These are phyloP conservation scores for Scolanthus callimorphus DNA, from an alignment of 92 coral and sea anemone genomes.

Conservation along the genomic window DNA sequence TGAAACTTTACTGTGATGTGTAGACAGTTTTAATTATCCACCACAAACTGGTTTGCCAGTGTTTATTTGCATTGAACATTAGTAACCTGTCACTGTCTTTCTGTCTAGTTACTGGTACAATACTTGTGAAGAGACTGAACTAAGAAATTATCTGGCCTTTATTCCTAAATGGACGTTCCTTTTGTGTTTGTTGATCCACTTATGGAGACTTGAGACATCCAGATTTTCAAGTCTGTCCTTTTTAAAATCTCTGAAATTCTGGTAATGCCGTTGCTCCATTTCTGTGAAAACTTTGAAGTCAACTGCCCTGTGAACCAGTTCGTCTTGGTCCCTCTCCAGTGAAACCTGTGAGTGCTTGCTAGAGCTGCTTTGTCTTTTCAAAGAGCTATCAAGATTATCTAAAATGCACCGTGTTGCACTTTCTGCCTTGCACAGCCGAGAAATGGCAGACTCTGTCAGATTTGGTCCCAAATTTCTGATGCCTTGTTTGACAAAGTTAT, in stretches of 20 bases:
- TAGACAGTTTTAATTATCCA: too few relatives aligned
- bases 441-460: conserved; percentile 11
- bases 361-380: conserved; percentile 6
- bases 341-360: conserved; percentile 21
- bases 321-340: conserved; percentile 15
- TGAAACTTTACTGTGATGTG: too few relatives aligned
- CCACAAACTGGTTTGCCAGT: too few relatives aligned
- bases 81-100: too few relatives aligned
- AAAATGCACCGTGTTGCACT: conserved; percentile 15
- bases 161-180: too few relatives aligned
- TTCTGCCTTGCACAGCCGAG: conserved; percentile 20
- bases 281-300: conserved; percentile 20
- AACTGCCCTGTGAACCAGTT: conserved; percentile 10
- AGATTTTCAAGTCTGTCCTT: conserved; percentile 11
- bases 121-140: too few relatives aligned
- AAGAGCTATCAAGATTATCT: conserved; percentile 13
- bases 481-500: too few relatives aligned
- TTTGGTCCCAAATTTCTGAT: too few relatives aligned
- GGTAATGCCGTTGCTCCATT: conserved; percentile 9
- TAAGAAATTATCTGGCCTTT: too few relatives aligned
- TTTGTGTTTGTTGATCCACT: too few relatives aligned
- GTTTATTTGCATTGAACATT: too few relatives aligned
- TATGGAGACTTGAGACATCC: conserved; percentile 19
- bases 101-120: too few relatives aligned
- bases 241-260: conserved; percentile 27